phyloP scores from a whole-genome alignment of 92 coral and sea anemone species.

The Bergia sp. region DNA sequence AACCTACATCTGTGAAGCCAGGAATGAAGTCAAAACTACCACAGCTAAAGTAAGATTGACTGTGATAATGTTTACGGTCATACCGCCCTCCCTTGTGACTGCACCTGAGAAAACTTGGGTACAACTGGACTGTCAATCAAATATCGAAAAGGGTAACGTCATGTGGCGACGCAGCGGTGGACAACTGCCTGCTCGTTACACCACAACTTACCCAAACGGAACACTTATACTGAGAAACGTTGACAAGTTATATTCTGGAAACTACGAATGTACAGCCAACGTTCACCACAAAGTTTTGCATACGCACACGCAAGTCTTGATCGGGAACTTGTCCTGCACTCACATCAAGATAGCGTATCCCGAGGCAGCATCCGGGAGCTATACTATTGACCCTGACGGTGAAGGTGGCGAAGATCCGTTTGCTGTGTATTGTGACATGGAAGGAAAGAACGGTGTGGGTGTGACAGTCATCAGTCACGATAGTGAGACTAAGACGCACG shows the following conservation, averaged over 20 bases:
- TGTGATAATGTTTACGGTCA: neutral
- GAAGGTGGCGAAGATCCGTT: no score
- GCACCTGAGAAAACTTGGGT: no score
- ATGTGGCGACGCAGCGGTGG: neutral
- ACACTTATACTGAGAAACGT: neutral
- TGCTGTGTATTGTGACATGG: no score
- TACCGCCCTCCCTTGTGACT: neutral
- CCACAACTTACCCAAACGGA: neutral
- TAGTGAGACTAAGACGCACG: no score
- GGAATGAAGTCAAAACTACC: neutral
- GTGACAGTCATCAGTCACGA: no score
- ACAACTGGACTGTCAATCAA: neutral
- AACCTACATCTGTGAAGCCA: neutral
- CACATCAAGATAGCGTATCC: neutral
- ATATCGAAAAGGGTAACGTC: neutral
- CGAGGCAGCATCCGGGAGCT: neutral
- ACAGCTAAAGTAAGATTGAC: neutral
- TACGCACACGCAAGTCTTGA: neutral
- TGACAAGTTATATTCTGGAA: neutral
- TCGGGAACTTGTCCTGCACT: neutral
- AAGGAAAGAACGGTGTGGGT: no score
- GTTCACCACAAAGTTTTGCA: neutral
- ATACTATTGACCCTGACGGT: no score
- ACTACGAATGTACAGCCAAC: neutral
- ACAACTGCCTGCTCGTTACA: neutral